phyloP scores from a whole-genome alignment of 2,888 invertebrate species.

The Notodonta dromedarius region DNA sequence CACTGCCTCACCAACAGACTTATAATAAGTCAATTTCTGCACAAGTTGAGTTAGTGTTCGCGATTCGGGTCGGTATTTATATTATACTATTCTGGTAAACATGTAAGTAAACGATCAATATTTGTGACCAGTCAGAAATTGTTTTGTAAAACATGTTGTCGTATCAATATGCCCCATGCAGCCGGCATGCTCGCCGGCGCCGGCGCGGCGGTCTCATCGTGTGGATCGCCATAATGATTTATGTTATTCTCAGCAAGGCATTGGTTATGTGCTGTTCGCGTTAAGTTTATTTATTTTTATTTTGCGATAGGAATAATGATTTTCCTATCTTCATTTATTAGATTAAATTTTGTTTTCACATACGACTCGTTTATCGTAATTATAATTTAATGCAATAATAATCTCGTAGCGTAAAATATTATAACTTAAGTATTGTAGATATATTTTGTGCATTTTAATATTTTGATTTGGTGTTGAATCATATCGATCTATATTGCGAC shows the following conservation, averaged over 20 bases:
- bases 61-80: too few species aligned
- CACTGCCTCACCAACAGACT: too few species aligned
- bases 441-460: conserved; percentile 57
- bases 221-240: background rate
- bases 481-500: conserved; percentile 50
- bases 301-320: conserved; percentile 20
- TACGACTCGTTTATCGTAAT: conserved; percentile 34
- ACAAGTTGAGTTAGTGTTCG: too few species aligned
- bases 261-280: conserved; percentile 21
- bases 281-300: conserved; percentile 43
- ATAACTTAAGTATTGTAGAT: conserved; percentile 43
- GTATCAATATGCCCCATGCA: too few species aligned
- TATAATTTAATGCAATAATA: conserved; percentile 44
- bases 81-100: too few species aligned
- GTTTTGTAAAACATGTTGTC: too few species aligned
- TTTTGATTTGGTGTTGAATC: conserved; percentile 46
- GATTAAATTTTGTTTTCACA: conserved; percentile 26
- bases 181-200: too few species aligned
- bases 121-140: too few species aligned
- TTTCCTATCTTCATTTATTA: conserved; percentile 28
- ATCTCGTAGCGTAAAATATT: conserved; percentile 38
- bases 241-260: background rate
- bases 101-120: too few species aligned
- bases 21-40: too few species aligned
- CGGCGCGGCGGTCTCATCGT: too few species aligned